phyloP scores from a whole-genome alignment of 1,140 invertebrate species.

The Heliothis virescens region DNA sequence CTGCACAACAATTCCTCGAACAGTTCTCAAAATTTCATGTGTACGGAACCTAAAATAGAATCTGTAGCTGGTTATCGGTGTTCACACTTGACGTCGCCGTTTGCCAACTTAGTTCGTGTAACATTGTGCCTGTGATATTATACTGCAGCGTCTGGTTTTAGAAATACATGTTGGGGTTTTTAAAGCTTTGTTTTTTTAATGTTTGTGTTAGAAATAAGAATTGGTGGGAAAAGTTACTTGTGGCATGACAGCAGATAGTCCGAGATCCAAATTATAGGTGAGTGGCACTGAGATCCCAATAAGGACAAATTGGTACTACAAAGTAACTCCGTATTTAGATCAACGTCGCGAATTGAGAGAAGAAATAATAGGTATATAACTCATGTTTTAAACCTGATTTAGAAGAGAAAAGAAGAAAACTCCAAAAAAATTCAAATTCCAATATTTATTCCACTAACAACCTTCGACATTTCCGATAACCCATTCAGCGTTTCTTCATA shows the following conservation, averaged over 20 bases:
- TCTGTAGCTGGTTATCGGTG: slow-evolving; percentile 9
- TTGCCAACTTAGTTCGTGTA: background rate
- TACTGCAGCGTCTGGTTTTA: background rate
- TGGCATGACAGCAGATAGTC: no score
- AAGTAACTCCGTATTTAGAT: no score
- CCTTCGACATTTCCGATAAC: slow-evolving; percentile 5
- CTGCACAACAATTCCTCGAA: background rate
- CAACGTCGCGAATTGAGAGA: no score
- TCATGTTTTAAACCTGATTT: no score
- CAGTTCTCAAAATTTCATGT: background rate
- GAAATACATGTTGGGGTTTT: background rate
- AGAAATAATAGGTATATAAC: no score
- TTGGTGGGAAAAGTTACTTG: no score
- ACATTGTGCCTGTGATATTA: background rate
- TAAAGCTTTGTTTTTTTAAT: no score
- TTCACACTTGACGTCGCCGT: slow-evolving; percentile 19
- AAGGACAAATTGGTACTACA: no score
- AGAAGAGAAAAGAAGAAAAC: no score
- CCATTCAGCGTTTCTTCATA: background rate
- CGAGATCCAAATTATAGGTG: no score
- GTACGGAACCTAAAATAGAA: slow-evolving; percentile 12
- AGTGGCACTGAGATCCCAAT: no score
- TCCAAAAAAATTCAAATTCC: slow-evolving; percentile 7
- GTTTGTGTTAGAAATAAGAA: no score
- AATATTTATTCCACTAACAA: background rate